Base-by-base conservation (phyloP, 2,888 invertebrate species). In the Congeria kusceri region DNA sequence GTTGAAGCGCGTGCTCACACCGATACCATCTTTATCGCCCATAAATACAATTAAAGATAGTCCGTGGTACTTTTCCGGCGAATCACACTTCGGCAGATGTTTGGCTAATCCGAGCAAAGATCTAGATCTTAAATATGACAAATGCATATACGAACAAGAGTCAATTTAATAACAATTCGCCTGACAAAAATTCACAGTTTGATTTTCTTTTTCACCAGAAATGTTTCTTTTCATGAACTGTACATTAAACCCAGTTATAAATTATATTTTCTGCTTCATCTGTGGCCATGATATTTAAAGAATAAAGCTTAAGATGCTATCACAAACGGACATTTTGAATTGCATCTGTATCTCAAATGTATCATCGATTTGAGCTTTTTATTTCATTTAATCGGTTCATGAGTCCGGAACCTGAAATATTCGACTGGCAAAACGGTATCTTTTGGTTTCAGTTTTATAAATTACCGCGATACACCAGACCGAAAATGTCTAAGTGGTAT, bases 11-110 rank as follows among this genome's bases (percentile, higher is more conserved):
- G 82, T 82, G 82, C 78, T 62, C 49, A 53, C 20, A n/a, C n/a
- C 23, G 82, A 82, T 82, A 78, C 61, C 29, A 82, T 82, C 82
- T 82, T 78, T 82, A 82, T 82, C 49, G 82, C 72, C 58, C 58
- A 73, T 58, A 57, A 76, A 66, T 68, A 77, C 67, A 75, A 81
- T 39, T 39, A 62, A 68, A 74, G 59, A 49, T 46, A 68, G 56
- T 61, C 65, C 62, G 49, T 49, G 61, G 68, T 71, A 65, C 63
- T 68, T 76, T 78, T 59, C 71, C 71, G 69, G 63, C 72, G 72
- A 76, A 65, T 72, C 72, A 58, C 81, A 74, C 66, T 72, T 69
- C 5, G 44, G 77, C 77, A 78, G 82, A 72, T 78, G 78, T 69
- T 82, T 39, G 57, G 68, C 65, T 78, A 82, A 82, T 82, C 78